Evolutionary conservation across 2,113 vertebrate genomes (phyloP).

Genomic region (Oryctolagus cuniculus): mOryCun1.1 NC_091440.1:34319501-34320000

Average conservation of each 20-base stretch:
- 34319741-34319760: slow-evolving; percentile 73
- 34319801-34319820: too few relatives aligned
- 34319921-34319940: too few relatives aligned
- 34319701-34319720: slow-evolving; percentile 72
- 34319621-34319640: slow-evolving; percentile 80
- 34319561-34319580: slow-evolving; percentile 77
- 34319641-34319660: slow-evolving; percentile 84
- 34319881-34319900: too few relatives aligned
- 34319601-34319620: slow-evolving; percentile 73
- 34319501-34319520: slow-evolving; percentile 62
- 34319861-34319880: too few relatives aligned
- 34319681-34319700: slow-evolving; percentile 63
- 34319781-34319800: not conserved
- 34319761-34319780: slow-evolving; percentile 26
- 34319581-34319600: slow-evolving; percentile 74
- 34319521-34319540: slow-evolving; percentile 77
- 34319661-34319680: slow-evolving; percentile 53
- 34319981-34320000: too few relatives aligned
- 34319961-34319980: too few relatives aligned
- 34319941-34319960: too few relatives aligned
- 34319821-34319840: too few relatives aligned
- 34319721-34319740: slow-evolving; percentile 61
- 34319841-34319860: too few relatives aligned
- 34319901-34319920: too few relatives aligned
- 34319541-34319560: slow-evolving; percentile 78